These are phyloP conservation scores for Novumbra hubbsi DNA, from an alignment of 2,797 vertebrate species.

Conservation along the genomic window DNA sequence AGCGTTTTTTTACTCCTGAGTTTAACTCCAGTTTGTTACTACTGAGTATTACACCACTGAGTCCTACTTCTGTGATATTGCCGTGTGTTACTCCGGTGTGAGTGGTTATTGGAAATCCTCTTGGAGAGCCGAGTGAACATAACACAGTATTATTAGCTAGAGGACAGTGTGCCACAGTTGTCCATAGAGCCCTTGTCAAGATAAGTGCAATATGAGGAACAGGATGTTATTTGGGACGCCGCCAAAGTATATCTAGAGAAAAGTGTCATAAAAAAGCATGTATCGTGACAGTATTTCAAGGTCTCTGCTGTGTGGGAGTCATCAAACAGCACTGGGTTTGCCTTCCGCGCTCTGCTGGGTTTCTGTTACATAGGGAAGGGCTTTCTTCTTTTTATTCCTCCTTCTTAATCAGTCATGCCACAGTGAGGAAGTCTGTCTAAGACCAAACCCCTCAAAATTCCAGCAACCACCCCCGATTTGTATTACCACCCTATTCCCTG, in stretches of 20 bases:
- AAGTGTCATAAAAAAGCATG: not conserved
- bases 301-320: not conserved
- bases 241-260: slow-evolving; percentile 26
- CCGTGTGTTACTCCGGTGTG: not conserved
- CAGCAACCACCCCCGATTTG: not conserved
- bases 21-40: too few relatives aligned
- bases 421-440: too few relatives aligned
- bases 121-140: slow-evolving; percentile 17
- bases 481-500: not conserved
- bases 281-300: not conserved
- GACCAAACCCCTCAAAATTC: not conserved
- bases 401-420: too few relatives aligned
- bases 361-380: slow-evolving; percentile 19
- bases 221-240: not conserved
- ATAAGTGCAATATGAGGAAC: not conserved
- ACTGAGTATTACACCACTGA: too few relatives aligned
- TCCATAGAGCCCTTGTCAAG: not conserved
- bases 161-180: not conserved
- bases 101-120: slow-evolving; percentile 11
- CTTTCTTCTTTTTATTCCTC: not conserved
- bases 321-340: not conserved
- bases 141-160: not conserved
- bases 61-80: not conserved
- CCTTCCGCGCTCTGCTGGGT: not conserved
- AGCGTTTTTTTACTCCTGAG: too few relatives aligned